phyloP scores from a whole-genome alignment of 1,140 invertebrate species.

The Zophobas atratus region DNA sequence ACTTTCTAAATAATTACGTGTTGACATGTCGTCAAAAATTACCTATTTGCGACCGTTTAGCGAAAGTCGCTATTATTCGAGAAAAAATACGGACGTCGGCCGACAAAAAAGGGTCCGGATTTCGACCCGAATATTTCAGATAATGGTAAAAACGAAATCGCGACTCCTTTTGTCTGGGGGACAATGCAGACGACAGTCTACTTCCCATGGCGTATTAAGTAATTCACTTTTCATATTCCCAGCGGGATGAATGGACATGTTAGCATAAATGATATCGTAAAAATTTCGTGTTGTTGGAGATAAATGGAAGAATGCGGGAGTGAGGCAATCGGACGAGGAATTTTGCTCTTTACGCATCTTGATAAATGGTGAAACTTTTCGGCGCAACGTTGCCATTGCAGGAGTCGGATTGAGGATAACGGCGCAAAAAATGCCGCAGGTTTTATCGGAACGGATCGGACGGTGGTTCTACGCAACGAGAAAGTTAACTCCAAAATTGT shows the following conservation, averaged over 20 bases:
- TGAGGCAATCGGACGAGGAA: slow-evolving; percentile 29
- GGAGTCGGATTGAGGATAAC: not conserved
- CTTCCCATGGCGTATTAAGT: slow-evolving; percentile 49
- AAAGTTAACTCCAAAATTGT: too few relatives aligned
- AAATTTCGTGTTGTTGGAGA: slow-evolving; percentile 37
- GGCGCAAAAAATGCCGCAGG: too few relatives aligned
- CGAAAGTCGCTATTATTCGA: slow-evolving; percentile 27
- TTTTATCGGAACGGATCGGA: too few relatives aligned
- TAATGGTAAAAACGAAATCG: slow-evolving; percentile 43
- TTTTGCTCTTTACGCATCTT: slow-evolving; percentile 26
- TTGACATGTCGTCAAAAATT: slow-evolving; percentile 53
- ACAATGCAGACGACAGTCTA: slow-evolving; percentile 50
- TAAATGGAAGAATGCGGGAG: slow-evolving; percentile 31
- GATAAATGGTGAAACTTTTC: too few relatives aligned
- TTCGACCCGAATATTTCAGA: slow-evolving; percentile 41
- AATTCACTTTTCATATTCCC: slow-evolving; percentile 53
- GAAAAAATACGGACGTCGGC: slow-evolving; percentile 21
- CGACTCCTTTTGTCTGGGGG: slow-evolving; percentile 20
- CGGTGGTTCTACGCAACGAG: too few relatives aligned
- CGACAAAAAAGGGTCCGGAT: not conserved
- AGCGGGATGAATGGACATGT: slow-evolving; percentile 41
- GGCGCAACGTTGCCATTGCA: not conserved
- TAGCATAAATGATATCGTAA: slow-evolving; percentile 30
- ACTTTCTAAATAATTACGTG: slow-evolving; percentile 57
- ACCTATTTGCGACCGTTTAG: slow-evolving; percentile 32